These are phyloP conservation scores for Xestia rhomboidea DNA, from an alignment of 2,888 invertebrate species.

Conservation along the genomic window DNA sequence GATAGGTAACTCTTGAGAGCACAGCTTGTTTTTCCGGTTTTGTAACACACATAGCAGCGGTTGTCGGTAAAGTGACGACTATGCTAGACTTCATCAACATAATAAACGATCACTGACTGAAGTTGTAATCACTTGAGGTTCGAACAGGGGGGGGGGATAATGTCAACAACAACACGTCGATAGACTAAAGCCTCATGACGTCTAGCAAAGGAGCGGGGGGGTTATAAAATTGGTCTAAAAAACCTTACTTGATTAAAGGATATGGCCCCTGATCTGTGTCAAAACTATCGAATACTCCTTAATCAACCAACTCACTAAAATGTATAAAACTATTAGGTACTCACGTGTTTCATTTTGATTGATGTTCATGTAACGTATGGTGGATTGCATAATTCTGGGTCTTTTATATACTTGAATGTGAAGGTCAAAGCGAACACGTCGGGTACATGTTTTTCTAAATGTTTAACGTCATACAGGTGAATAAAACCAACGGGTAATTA, in stretches of 20 bases:
- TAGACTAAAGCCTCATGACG: background rate
- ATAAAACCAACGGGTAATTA: background rate
- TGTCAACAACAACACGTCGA: background rate
- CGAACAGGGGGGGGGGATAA: background rate
- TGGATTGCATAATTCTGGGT: background rate
- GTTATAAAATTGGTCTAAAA: background rate
- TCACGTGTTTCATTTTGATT: constrained; percentile 15
- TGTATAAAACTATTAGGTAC: background rate
- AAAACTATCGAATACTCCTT: no score
- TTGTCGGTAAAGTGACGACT: background rate
- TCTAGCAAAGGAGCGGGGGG: background rate
- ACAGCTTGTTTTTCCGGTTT: background rate
- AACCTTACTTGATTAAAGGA: background rate
- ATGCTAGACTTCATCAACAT: background rate
- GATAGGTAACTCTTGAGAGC: background rate
- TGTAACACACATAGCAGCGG: background rate
- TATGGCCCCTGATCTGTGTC: background rate
- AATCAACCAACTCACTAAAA: background rate
- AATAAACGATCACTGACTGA: background rate
- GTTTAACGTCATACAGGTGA: background rate
- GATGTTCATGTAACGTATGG: background rate
- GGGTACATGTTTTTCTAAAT: background rate
- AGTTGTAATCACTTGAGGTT: background rate
- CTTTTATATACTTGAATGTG: constrained; percentile 9
- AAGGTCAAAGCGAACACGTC: background rate